Conservation (phyloP, 2,888 invertebrate genomes). For the Drosophila hamatofila region DNA sequence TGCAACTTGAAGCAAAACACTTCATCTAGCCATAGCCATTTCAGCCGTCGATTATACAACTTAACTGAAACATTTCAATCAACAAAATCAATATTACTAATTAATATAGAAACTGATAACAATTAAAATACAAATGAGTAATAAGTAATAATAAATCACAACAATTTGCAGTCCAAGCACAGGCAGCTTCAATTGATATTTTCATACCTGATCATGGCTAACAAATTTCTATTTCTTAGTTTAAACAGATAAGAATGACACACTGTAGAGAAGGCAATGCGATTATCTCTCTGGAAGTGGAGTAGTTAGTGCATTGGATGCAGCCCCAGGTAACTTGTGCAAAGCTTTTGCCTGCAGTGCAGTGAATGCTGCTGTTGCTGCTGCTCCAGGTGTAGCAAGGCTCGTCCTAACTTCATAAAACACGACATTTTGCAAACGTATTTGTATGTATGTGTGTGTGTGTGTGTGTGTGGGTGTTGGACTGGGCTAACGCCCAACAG, state of each 20-base stretch:
- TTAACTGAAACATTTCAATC: not conserved
- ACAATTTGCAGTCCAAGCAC: not conserved
- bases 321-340: slow-evolving; percentile 3
- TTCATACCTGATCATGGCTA: not conserved
- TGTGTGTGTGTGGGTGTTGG: not conserved
- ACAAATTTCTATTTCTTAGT: not conserved
- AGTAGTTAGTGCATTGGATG: not conserved
- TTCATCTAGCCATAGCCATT: no score
- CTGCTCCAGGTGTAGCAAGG: not conserved
- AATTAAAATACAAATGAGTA: not conserved
- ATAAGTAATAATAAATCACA: not conserved
- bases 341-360: not conserved
- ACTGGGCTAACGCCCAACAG: not conserved
- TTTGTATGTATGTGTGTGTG: not conserved
- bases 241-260: not conserved
- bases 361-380: not conserved
- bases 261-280: not conserved
- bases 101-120: not conserved
- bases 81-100: no score
- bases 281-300: not conserved
- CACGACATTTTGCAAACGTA: slow-evolving; percentile 1
- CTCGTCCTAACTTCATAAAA: not conserved
- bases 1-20: no score
- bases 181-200: not conserved
- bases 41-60: no score